These are phyloP conservation scores for Oceanites oceanicus DNA, from an alignment of 2,113 vertebrate genomes.

Conservation along the genomic window DNA sequence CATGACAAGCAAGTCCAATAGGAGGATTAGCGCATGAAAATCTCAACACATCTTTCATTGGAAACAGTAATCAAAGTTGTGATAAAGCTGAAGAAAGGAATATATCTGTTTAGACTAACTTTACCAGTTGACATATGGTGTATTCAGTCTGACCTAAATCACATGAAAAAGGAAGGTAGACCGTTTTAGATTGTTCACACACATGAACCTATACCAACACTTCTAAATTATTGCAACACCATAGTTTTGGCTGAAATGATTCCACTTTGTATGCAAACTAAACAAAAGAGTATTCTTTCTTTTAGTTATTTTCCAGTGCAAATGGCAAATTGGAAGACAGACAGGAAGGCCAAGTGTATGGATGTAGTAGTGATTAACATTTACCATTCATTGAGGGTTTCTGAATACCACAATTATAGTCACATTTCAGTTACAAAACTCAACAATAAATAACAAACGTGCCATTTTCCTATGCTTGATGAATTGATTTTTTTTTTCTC, in stretches of 20 bases:
- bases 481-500: neutral
- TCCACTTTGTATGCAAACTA: neutral
- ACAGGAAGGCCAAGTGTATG: neutral
- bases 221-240: neutral
- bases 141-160: neutral
- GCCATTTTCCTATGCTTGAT: neutral
- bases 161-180: neutral
- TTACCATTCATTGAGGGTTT: neutral
- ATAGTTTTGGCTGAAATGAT: neutral
- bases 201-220: neutral
- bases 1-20: neutral
- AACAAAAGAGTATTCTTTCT: neutral
- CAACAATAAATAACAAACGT: accelerated
- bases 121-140: neutral
- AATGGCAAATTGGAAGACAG: neutral
- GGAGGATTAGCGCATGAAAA: neutral
- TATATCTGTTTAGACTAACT: neutral
- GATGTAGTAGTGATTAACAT: neutral
- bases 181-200: neutral
- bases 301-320: neutral
- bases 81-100: neutral
- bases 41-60: neutral
- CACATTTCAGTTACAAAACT: neutral
- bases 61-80: neutral
- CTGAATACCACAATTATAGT: neutral